Evolutionary conservation across 1,140 invertebrate species (phyloP), one percentile per base, ranked within the genome.

Genomic region (Oryzaephilus surinamensis): DNA sequence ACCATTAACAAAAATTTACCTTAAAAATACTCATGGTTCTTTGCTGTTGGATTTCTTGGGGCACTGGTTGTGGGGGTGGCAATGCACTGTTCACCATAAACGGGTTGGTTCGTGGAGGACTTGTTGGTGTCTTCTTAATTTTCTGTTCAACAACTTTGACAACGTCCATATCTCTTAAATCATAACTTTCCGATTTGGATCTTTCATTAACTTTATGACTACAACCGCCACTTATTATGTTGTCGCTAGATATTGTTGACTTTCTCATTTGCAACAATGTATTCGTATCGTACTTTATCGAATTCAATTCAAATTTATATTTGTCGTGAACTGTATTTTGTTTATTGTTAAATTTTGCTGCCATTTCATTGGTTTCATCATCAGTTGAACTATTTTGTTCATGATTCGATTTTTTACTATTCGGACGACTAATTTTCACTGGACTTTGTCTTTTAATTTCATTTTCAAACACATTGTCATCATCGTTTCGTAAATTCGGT

Each of bases 11-110:
- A 31, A 34, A 13, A 19, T 51, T 63, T 61, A 83, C 84, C 70
- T 89, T 90, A 36, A 78, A 76, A 28, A 88, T 81, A 39, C 84
- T 87, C 12, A 72, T 70, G 35, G 74, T 74, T 43, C 79, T 73
- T 59, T 88, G 83, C 43, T 77, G 74, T 50, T 84, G 79, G 15
- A 83, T 77, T 54, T 86, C 82, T 4, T 77, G 76, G 14, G 73
- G 77, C 8, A 77, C 69, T 1, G 71, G 66, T 50, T 74, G 70
- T 16, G 71, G 62, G 43, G 73, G 69, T 26, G 71, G 64, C 24
- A 71, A 43, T 35, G 64, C 54, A 12, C 55, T 62, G 41, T 66
- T 68, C 6, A 66, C 64, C 33, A 69, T 68, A 23, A 68, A 68
- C 11, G 70, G 70, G 48, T 69, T 71, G 7, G 45, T 32, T 42